Conservation (phyloP, 2,888 invertebrate species). For the Aspidiotus destructor region DNA sequence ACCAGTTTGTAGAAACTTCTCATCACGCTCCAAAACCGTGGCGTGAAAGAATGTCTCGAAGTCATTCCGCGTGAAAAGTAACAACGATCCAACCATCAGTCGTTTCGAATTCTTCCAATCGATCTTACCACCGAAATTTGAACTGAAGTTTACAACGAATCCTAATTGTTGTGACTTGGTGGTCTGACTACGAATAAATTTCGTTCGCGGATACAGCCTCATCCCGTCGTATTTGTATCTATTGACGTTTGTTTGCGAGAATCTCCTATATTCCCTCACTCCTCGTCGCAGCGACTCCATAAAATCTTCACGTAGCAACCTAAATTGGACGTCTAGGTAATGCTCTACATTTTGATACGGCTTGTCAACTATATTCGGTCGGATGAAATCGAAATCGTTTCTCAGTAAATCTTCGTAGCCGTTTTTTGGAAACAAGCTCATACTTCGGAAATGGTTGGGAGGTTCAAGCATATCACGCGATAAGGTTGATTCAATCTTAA, state of each 20-base stretch:
- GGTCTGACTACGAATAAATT: conserved; percentile 19
- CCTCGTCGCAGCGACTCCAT: conserved; percentile 61
- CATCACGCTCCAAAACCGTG: conserved; percentile 52
- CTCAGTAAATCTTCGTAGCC: conserved; percentile 43
- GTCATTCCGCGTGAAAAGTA: conserved; percentile 60
- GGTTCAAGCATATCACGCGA: conserved; percentile 38
- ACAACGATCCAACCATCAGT: conserved; percentile 62
- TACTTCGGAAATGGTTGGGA: conserved; percentile 47
- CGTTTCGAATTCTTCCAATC: conserved; percentile 49
- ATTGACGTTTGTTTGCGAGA: neutral
- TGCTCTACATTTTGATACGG: conserved; percentile 55
- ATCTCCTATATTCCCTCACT: conserved; percentile 36
- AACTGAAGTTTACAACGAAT: conserved; percentile 35
- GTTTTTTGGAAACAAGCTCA: conserved; percentile 47
- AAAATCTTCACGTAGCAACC: conserved; percentile 69
- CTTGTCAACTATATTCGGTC: conserved; percentile 53
- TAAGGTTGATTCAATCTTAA: too few relatives aligned
- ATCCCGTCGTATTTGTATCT: conserved; percentile 50
- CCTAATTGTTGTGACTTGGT: conserved; percentile 36
- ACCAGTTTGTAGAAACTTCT: conserved; percentile 20
- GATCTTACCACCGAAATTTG: conserved; percentile 37
- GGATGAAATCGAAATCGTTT: conserved; percentile 43
- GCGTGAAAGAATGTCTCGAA: conserved; percentile 62
- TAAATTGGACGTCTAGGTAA: conserved; percentile 71
- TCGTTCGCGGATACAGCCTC: conserved; percentile 53